Conservation (phyloP, 2,888 invertebrate genomes). For the Chironomus riparius region DNA sequence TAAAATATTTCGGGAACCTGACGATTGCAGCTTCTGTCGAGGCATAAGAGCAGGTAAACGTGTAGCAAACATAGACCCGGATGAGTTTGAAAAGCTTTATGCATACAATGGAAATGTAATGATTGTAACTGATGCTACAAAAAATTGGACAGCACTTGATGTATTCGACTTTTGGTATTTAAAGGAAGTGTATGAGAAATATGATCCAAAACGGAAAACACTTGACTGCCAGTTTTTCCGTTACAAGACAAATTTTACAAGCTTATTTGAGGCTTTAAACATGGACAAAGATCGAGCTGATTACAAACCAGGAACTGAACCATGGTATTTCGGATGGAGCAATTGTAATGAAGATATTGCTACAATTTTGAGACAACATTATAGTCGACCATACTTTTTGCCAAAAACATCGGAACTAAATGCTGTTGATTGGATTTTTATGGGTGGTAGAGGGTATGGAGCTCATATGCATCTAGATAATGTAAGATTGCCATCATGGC, state of each 20-base stretch:
- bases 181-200: conserved; percentile 59
- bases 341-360: conserved; percentile 84
- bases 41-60: conserved; percentile 55
- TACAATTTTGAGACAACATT: conserved; percentile 64
- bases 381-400: conserved; percentile 79
- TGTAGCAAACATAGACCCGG: conserved; percentile 55
- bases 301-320: conserved; percentile 36
- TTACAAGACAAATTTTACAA: conserved; percentile 77
- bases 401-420: conserved; percentile 79
- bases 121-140: conserved; percentile 72
- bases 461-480: conserved; percentile 97
- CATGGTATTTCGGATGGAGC: conserved; percentile 75
- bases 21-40: conserved; percentile 69
- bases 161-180: conserved; percentile 77
- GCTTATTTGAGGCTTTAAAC: conserved; percentile 68
- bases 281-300: conserved; percentile 66
- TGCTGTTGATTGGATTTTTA: conserved; percentile 92
- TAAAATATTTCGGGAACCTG: conserved; percentile 64
- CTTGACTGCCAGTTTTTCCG: conserved; percentile 87
- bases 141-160: conserved; percentile 68
- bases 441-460: conserved; percentile 90
- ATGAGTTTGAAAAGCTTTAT: conserved; percentile 61
- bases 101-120: conserved; percentile 74
- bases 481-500: conserved; percentile 91
- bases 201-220: conserved; percentile 46